Percentiles rank a stretch among this genome's conserved stretches.
Conservation (phyloP, 1,140 invertebrate genomes). For the Danaus melanippus region DNA sequence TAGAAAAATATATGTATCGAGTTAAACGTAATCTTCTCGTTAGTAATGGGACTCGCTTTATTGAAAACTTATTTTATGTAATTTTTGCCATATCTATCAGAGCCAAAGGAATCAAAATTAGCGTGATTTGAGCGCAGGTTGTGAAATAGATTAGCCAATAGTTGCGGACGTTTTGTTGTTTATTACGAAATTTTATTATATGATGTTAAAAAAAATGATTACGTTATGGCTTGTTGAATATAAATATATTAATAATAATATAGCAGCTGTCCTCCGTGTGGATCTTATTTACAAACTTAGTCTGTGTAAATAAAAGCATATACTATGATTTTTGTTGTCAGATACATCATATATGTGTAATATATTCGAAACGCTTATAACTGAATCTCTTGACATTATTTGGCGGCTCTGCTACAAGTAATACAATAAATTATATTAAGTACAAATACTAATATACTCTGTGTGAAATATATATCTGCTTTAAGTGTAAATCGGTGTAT, state of each 20-base stretch:
- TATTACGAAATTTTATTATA: constrained; percentile 61
- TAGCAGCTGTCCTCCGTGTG: constrained; percentile 15
- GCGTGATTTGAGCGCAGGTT: constrained; percentile 35
- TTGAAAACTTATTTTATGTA: not conserved
- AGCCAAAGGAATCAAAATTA: constrained; percentile 58
- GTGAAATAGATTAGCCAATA: constrained; percentile 40
- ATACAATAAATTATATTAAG: too few relatives aligned
- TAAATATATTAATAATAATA: constrained; percentile 25
- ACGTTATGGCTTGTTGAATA: constrained; percentile 46
- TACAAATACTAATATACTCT: too few relatives aligned
- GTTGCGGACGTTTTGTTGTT: constrained; percentile 51
- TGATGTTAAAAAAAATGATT: constrained; percentile 44
- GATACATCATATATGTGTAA: too few relatives aligned
- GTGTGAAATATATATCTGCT: too few relatives aligned
- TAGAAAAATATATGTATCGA: too few relatives aligned
- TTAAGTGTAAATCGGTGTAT: too few relatives aligned
- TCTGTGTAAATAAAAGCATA: too few relatives aligned
- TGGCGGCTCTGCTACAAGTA: not conserved
- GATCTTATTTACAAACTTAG: constrained; percentile 14
- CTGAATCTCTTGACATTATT: constrained; percentile 15
- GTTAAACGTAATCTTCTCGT: too few relatives aligned
- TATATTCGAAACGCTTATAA: constrained; percentile 10
- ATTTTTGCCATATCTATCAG: constrained; percentile 22
- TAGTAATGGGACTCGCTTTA: too few relatives aligned
- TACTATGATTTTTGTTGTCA: too few relatives aligned